These are phyloP conservation scores for Leptodactylus fallax DNA, from an alignment of 2,797 vertebrate genomes.

Conservation along the genomic window DNA sequence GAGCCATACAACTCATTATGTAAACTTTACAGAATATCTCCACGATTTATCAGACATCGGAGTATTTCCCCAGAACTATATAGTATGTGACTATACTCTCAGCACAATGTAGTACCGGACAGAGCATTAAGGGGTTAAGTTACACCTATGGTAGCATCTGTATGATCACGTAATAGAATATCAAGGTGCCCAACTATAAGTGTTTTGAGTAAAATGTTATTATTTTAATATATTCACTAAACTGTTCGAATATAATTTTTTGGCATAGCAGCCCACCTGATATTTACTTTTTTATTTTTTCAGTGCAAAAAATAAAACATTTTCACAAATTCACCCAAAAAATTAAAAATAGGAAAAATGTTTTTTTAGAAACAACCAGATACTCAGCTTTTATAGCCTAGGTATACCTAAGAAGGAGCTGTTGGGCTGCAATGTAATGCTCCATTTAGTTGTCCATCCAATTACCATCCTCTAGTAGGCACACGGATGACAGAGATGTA, in stretches of 20 bases:
- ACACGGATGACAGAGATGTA: constrained; percentile 1
- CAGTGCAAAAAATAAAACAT: background rate
- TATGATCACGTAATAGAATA: no score
- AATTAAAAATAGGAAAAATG: background rate
- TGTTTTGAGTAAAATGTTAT: no score
- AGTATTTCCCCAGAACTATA: no score
- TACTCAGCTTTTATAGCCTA: background rate
- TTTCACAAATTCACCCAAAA: background rate
- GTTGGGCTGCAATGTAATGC: background rate
- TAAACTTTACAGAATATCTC: no score
- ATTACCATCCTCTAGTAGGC: constrained; percentile 27
- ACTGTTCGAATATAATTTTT: background rate
- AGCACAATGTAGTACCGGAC: no score
- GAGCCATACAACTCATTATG: no score
- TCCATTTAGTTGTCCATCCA: constrained; percentile 36
- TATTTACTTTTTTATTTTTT: background rate
- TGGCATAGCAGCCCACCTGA: background rate
- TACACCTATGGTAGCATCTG: no score
- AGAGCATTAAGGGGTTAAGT: no score
- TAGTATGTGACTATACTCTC: no score
- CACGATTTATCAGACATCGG: no score
- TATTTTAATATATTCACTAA: background rate
- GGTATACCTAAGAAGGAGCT: constrained; percentile 1
- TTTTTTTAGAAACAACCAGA: background rate
- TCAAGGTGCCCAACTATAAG: no score